These are phyloP conservation scores for Cephus sareptanus DNA, from an alignment of 2,888 invertebrate genomes.

Conservation along the genomic window DNA sequence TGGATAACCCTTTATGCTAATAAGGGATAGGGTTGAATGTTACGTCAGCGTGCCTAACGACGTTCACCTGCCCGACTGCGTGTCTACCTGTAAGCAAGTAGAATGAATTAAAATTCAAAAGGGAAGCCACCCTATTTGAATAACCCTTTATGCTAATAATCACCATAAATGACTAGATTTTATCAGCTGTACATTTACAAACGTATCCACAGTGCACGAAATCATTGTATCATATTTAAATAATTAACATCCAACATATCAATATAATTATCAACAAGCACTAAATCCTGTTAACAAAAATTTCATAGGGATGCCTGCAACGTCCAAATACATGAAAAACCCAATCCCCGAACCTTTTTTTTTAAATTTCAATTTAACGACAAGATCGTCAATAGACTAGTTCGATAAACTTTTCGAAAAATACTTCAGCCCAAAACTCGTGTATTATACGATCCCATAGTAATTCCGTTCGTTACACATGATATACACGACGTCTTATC, in stretches of 20 bases:
- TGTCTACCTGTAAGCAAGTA: constrained; percentile 34
- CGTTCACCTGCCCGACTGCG: constrained; percentile 34
- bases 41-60: neutral
- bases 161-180: neutral
- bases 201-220: neutral
- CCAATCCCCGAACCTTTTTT: neutral
- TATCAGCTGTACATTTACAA: neutral
- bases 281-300: too few relatives aligned
- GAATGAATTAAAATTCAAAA: constrained; percentile 38
- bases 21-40: neutral
- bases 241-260: too few relatives aligned
- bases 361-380: neutral
- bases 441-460: neutral
- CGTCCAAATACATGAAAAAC: too few relatives aligned
- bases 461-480: neutral
- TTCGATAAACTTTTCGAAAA: neutral
- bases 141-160: constrained; percentile 49
- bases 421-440: neutral
- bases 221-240: neutral
- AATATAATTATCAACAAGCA: too few relatives aligned
- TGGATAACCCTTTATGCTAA: constrained; percentile 8
- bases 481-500: neutral
- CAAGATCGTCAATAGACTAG: neutral
- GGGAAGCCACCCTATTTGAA: constrained; percentile 16
- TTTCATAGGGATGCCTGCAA: too few relatives aligned